phyloP scores from a whole-genome alignment of 2,113 vertebrate genomes.

The Tylochromis polylepis region DNA sequence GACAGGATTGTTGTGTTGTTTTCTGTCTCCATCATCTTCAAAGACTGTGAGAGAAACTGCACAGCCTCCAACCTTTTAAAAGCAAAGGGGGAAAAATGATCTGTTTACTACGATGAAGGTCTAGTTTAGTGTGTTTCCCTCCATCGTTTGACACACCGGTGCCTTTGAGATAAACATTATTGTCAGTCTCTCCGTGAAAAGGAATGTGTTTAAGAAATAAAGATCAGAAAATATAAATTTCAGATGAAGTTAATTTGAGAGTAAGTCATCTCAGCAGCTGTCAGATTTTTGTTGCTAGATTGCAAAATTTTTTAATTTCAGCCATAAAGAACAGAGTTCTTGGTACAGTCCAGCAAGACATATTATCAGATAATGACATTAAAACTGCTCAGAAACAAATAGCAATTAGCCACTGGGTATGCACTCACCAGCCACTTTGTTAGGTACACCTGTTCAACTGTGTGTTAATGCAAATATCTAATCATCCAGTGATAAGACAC shows the following conservation, averaged over 20 bases:
- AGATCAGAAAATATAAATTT: neutral
- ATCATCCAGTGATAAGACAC: neutral
- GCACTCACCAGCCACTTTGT: neutral
- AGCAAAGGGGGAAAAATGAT: neutral
- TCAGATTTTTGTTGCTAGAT: neutral
- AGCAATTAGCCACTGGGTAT: neutral
- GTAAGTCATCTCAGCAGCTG: neutral
- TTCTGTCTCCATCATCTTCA: neutral
- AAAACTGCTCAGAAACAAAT: neutral
- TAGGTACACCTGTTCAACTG: neutral
- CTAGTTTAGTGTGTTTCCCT: neutral
- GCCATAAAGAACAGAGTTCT: no score
- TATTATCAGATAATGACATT: neutral
- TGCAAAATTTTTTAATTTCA: neutral
- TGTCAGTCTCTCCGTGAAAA: neutral
- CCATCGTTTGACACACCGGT: neutral
- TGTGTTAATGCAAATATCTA: neutral
- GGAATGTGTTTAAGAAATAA: neutral
- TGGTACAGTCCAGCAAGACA: neutral
- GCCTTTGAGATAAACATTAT: neutral
- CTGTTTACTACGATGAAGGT: neutral
- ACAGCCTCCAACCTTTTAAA: neutral
- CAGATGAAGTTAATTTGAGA: neutral
- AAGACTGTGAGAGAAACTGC: neutral
- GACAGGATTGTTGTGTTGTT: neutral